These are phyloP conservation scores for Horisme vitalbata DNA, from an alignment of 2,888 invertebrate species.

Conservation along the genomic window DNA sequence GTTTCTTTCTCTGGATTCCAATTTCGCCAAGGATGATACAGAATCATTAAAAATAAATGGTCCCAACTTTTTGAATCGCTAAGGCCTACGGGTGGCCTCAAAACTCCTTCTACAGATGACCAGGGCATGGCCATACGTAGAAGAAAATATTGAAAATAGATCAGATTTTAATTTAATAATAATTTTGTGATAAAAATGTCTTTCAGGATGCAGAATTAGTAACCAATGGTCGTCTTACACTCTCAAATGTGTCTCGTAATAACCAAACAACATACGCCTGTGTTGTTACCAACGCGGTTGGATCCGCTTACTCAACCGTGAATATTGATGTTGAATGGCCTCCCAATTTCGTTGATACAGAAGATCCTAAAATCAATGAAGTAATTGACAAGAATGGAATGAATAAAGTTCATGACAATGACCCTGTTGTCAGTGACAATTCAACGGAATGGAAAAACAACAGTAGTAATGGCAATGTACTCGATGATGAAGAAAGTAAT, in stretches of 20 bases:
- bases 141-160: too few relatives aligned
- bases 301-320: constrained; percentile 75
- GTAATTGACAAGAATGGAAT: neutral
- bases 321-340: constrained; percentile 80
- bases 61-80: too few relatives aligned
- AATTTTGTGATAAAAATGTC: too few relatives aligned
- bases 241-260: constrained; percentile 57
- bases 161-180: too few relatives aligned
- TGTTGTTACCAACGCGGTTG: constrained; percentile 82
- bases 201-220: constrained; percentile 62
- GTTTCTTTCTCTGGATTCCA: too few relatives aligned
- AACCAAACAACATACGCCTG: constrained; percentile 83
- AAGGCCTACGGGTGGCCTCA: too few relatives aligned
- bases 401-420: neutral
- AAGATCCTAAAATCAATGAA: neutral
- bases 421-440: neutral
- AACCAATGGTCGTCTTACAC: constrained; percentile 44
- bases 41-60: too few relatives aligned
- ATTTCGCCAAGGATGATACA: too few relatives aligned
- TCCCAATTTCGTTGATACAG: constrained; percentile 52
- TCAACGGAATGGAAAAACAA: neutral
- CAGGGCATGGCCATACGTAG: too few relatives aligned
- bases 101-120: too few relatives aligned
- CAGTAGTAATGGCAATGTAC: too few relatives aligned
- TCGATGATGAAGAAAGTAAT: too few relatives aligned